Evolutionary conservation across 2,113 vertebrate genomes (phyloP), one percentile per base, ranked within the genome.

Genomic region (Coracopsis vasa): DNA sequence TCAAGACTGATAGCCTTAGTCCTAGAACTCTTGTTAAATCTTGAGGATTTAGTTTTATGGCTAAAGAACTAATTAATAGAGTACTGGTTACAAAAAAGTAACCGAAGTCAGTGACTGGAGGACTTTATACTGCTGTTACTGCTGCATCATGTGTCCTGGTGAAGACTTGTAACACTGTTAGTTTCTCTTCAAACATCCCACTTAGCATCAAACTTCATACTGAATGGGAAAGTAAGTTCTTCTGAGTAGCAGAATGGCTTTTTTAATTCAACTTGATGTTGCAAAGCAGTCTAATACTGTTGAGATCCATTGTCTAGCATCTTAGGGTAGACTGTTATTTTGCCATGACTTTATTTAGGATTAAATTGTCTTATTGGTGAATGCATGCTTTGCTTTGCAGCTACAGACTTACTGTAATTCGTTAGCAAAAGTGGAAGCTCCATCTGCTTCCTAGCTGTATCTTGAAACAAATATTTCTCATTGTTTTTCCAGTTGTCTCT

Each of bases 21-120:
- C 23, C 54, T 90, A 89, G 77, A 84, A 71, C 45, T 81, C 69
- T 64, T 78, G 37, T 86, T 86, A 83, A 54, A 88, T 78, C 60
- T 81, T 54, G 39, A 95, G 45, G 42, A 84, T 95, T 89, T 95
- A 87, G 62, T 92, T 83, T 93, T 88, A 77, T 67, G 51, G 41
- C 65, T 91, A 47, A 95, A 75, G 41, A 96, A 54, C 56, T 81
- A 94, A 71, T 48, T 48, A 42, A 39, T 31, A 78, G 48, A 67
- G 24, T 69, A 51, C 48, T 78, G 60, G 41, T 88, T 92, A 75
- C 62, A 72, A 48, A 82, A 80, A 47, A 29, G 39, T 67, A 85
- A 85, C 64, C 53, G 58, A 91, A 60, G n/a, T 45, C 47, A 44
- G 65, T 86, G 41, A 79, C 81, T 83, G 70, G 58, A 86, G 78